Conservation (phyloP, 2,113 vertebrate genomes). For the Leucopsar rothschildi region DNA sequence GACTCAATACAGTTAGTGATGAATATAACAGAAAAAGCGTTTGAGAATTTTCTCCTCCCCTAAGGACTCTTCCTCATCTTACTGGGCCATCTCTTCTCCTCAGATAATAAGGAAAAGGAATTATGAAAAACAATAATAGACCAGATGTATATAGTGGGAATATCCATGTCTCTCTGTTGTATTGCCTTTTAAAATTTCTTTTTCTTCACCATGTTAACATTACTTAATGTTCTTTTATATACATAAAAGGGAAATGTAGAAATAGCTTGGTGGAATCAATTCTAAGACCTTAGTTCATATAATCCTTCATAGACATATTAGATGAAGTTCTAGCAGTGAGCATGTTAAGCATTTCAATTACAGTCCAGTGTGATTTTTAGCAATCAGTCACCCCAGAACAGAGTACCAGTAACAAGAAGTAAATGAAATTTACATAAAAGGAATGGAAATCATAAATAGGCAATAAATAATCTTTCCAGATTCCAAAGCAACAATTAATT, state of each 20-base stretch:
- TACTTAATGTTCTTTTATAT: neutral
- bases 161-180: neutral
- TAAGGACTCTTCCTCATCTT: neutral
- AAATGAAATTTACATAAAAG: conserved; percentile 34
- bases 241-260: neutral
- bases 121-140: neutral
- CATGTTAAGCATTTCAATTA: neutral
- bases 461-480: neutral
- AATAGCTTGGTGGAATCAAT: neutral
- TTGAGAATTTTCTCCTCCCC: neutral
- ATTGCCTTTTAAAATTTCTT: neutral
- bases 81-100: neutral
- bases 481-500: neutral
- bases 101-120: neutral
- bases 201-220: neutral
- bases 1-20: neutral
- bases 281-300: neutral
- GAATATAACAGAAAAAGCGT: neutral
- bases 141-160: neutral
- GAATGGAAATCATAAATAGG: neutral
- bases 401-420: neutral
- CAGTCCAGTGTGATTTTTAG: neutral
- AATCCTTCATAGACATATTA: neutral
- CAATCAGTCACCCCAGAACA: neutral
- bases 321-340: neutral